Conservation (phyloP, 2,797 vertebrate genomes). For the Tapera naevia region DNA sequence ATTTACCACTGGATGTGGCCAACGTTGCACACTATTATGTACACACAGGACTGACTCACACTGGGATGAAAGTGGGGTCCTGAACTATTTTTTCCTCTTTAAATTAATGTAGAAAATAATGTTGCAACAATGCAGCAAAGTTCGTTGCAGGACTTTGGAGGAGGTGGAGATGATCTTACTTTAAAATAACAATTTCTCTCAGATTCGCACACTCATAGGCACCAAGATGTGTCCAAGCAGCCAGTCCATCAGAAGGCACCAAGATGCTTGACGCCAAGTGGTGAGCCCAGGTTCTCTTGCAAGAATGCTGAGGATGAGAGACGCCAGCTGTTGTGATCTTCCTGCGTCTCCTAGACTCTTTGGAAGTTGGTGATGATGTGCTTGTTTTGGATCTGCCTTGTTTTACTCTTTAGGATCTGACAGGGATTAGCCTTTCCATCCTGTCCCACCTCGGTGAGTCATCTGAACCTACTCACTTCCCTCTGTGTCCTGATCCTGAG, state of each 20-base stretch:
- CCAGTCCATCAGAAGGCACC: not conserved
- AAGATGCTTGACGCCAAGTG: not conserved
- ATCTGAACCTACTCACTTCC: not conserved
- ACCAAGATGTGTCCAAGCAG: not conserved
- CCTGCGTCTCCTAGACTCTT: not conserved
- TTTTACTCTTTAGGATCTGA: conserved; percentile 21
- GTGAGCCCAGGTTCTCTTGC: not conserved
- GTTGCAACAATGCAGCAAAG: not conserved
- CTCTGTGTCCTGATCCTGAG: not conserved
- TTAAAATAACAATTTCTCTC: not conserved
- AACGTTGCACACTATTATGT: not conserved
- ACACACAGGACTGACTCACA: not conserved
- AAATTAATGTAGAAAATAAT: not conserved
- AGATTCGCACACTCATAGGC: not conserved
- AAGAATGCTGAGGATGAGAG: not conserved
- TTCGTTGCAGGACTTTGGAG: not conserved
- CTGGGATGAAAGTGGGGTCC: not conserved
- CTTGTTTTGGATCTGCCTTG: conserved; percentile 49
- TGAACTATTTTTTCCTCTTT: not conserved
- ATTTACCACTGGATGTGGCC: not conserved
- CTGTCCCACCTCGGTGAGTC: conserved; percentile 46
- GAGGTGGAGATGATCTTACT: not conserved
- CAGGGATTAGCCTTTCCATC: conserved; percentile 39
- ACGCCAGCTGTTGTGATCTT: not conserved
- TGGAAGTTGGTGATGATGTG: conserved; percentile 16